phyloP scores from a whole-genome alignment of 2,888 invertebrate species.

The Eurois occulta region DNA sequence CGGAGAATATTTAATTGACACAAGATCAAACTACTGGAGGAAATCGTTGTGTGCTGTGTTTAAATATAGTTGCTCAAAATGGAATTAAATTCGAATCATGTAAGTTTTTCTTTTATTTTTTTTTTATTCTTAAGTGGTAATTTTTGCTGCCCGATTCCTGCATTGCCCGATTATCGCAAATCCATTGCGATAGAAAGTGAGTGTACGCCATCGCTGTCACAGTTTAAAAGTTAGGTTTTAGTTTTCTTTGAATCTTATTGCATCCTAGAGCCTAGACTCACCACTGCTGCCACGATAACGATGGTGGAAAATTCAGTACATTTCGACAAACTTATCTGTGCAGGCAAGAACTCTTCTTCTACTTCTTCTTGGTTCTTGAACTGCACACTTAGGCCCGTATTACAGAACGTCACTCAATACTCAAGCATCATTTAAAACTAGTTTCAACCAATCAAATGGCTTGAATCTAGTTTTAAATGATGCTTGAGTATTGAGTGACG shows the following conservation, averaged over 20 bases:
- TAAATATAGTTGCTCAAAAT: conserved; percentile 47
- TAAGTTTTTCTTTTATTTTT: conserved; percentile 52
- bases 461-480: no score
- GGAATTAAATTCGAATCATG: conserved; percentile 60
- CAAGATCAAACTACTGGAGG: conserved; percentile 40
- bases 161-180: no score
- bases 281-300: no score
- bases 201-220: not conserved
- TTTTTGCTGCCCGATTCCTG: not conserved
- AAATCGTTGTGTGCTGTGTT: conserved; percentile 62
- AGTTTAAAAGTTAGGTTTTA: not conserved
- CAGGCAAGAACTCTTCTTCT: no score
- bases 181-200: not conserved
- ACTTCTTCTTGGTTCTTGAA: no score
- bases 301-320: not conserved
- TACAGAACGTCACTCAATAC: no score
- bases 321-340: not conserved
- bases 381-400: no score
- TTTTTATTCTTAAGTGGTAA: not conserved
- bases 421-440: no score
- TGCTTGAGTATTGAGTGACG: no score
- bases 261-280: not conserved
- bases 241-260: not conserved
- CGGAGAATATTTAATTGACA: conserved; percentile 57
- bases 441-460: no score